Percentiles rank a stretch among this genome's conserved stretches.
Evolutionary conservation across 2,797 vertebrate species (phyloP).

Genomic region (Crocodylus rhombifer): DNA sequence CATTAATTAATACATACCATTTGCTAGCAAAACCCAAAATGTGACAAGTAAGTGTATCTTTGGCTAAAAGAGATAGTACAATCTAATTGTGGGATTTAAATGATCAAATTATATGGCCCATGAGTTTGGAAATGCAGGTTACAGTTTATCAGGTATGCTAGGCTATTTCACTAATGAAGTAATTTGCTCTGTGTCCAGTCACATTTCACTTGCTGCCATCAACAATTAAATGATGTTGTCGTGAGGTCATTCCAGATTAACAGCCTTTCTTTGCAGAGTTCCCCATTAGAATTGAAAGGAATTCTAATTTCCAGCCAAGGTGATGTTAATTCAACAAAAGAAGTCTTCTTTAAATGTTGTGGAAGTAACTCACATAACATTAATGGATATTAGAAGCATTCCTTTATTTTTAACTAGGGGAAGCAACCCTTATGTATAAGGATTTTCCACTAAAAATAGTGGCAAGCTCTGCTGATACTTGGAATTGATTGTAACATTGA

Average conservation of each 20-base stretch:
- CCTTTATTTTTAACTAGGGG: constrained; percentile 31
- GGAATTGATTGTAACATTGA: constrained; percentile 3
- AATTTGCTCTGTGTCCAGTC: constrained; percentile 83
- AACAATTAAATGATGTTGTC: constrained; percentile 73
- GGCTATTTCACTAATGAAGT: constrained; percentile 78
- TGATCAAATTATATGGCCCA: constrained; percentile 66
- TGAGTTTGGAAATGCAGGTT: constrained; percentile 70
- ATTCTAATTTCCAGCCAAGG: constrained; percentile 61
- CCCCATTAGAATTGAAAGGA: constrained; percentile 68
- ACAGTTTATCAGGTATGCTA: constrained; percentile 66
- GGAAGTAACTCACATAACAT: constrained; percentile 39
- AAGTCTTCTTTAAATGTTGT: constrained; percentile 53
- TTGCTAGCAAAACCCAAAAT: not conserved
- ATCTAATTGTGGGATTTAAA: constrained; percentile 65
- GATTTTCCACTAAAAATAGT: constrained; percentile 6
- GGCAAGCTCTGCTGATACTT: not conserved
- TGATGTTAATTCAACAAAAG: constrained; percentile 60
- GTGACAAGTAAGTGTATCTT: constrained; percentile 31
- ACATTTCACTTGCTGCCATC: constrained; percentile 82
- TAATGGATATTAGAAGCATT: constrained; percentile 12
- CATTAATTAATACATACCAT: not conserved
- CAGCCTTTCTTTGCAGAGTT: constrained; percentile 69
- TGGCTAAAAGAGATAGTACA: constrained; percentile 11
- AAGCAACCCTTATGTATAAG: constrained; percentile 34
- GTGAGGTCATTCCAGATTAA: constrained; percentile 78